phyloP scores from a whole-genome alignment of 1,140 invertebrate species.

The Megalonaias nervosa region DNA sequence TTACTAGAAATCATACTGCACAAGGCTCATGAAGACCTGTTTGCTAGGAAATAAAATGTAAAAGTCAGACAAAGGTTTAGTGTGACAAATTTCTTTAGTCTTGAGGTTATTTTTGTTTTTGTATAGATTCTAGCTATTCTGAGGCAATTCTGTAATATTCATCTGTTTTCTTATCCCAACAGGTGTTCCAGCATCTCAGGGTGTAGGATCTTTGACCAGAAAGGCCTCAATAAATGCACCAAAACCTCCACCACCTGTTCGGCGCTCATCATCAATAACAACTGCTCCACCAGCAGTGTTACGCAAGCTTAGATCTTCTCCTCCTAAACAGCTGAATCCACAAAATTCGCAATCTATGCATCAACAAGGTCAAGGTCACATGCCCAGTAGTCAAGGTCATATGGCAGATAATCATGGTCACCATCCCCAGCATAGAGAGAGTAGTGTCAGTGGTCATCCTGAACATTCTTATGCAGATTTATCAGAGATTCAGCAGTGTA shows the following conservation, averaged over 20 bases:
- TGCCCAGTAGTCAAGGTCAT: constrained; percentile 4
- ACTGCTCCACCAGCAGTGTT: constrained; percentile 59
- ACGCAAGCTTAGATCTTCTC: constrained; percentile 28
- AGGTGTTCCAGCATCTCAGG: constrained; percentile 61
- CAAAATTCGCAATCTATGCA: neutral
- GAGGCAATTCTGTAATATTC: too few relatives aligned
- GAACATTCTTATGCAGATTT: constrained; percentile 33
- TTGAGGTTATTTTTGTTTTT: too few relatives aligned
- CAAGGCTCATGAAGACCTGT: too few relatives aligned
- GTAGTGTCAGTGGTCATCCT: constrained; percentile 19
- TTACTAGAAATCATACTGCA: too few relatives aligned
- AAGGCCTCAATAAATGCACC: constrained; percentile 78
- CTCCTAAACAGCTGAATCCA: constrained; percentile 22
- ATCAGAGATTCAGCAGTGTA: constrained; percentile 31
- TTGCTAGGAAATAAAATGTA: too few relatives aligned
- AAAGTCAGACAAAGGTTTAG: too few relatives aligned
- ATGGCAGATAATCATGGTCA: neutral
- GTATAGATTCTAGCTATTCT: too few relatives aligned
- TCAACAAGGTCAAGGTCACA: neutral
- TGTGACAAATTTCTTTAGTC: too few relatives aligned
- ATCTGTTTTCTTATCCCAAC: neutral
- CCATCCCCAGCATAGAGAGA: constrained; percentile 21
- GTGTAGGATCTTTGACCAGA: constrained; percentile 67
- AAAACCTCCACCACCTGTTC: constrained; percentile 87
- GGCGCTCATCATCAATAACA: constrained; percentile 88